These are phyloP conservation scores for Cossypha caffra DNA, from an alignment of 2,797 vertebrate genomes.

Conservation along the genomic window DNA sequence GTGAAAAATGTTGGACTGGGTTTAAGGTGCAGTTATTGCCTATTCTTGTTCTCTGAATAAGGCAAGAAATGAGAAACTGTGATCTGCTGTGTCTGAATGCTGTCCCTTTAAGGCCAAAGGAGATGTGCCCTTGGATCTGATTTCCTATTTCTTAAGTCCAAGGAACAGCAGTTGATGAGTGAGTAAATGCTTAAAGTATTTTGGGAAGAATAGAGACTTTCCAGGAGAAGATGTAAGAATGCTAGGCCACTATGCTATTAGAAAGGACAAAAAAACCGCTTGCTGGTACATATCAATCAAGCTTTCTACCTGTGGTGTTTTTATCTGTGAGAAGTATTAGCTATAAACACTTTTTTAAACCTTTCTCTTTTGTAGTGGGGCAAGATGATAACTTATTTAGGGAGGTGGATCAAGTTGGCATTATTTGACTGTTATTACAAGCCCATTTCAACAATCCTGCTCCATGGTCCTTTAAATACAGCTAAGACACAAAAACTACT, in stretches of 20 bases:
- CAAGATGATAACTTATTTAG: not conserved
- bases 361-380: not conserved
- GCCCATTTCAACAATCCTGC: not conserved
- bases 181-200: not conserved
- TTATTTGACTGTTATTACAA: not conserved
- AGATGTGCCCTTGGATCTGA: not conserved
- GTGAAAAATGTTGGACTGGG: not conserved
- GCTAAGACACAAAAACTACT: not conserved
- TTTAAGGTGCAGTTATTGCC: not conserved
- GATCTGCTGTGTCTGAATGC: not conserved
- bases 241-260: not conserved
- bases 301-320: not conserved
- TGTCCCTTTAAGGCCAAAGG: not conserved
- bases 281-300: not conserved
- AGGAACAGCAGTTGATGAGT: not conserved
- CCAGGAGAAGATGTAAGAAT: not conserved
- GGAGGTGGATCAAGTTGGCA: not conserved
- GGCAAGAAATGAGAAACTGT: not conserved
- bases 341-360: not conserved
- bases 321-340: not conserved
- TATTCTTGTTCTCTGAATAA: not conserved
- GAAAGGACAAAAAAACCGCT: not conserved
- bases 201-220: not conserved
- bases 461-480: not conserved
- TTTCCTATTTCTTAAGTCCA: not conserved